Base-by-base conservation (phyloP, 2,797 vertebrate genomes). In the Margarornis squamiger region DNA sequence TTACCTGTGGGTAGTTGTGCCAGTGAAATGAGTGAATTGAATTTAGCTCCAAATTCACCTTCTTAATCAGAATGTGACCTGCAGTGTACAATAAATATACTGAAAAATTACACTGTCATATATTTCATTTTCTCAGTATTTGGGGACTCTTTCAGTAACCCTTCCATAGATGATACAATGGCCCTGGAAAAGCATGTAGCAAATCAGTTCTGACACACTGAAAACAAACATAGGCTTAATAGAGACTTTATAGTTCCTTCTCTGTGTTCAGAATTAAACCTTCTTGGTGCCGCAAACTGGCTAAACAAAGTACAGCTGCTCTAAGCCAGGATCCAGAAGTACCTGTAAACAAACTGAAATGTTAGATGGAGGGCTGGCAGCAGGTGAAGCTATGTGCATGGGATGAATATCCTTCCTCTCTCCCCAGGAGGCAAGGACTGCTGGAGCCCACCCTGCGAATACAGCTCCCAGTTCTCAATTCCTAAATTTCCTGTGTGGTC, bases 81-180 rank as follows among this genome's bases (percentile, higher is more conserved):
- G 3, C 58, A 62, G 27, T 54, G 51, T 65, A 43, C 1, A 1
- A 54, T 20, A 66, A 49, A 38, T 88, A 58, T 0, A 2, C 48
- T 92, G 81, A 95, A 80, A 95, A 94, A 94, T 95, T 70, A 63
- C 71, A 20, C 48, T 91, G 89, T 66, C 63, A 70, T 52, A 13
- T 59, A 85, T 85, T 94, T 93, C 8, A 87, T 96, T 96, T 93
- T 89, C 89, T 87, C 59, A n/a, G 52, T 2, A 1, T 91, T 67
- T 59, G 55, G 46, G 59, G 59, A 92, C 81, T 94, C 43, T 84
- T 90, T 59, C 34, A 62, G 90, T 78, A 86, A 45, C 67, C 45
- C 29, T 90, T 84, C 66, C 51, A 30, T 74, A 92, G 88, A 52
- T 66, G 83, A 70, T 66, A 78, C 43, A 62, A 90, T 46, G 88